phyloP scores from a whole-genome alignment of 2,113 vertebrate genomes.

The Psammodynastes pulverulentus region DNA sequence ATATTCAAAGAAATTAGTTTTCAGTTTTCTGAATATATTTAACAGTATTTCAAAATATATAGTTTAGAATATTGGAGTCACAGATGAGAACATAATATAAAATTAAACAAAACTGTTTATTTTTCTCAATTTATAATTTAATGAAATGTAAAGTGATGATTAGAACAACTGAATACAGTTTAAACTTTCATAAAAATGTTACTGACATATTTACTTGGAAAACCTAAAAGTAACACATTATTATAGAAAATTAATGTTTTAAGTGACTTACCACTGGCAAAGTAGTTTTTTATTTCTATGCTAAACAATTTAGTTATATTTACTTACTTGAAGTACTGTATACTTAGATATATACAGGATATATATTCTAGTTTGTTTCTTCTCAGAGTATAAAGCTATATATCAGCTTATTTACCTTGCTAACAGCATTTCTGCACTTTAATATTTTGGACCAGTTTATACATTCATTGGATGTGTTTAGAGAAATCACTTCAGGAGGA shows the following conservation, averaged over 20 bases:
- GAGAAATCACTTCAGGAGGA: not conserved
- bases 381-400: not conserved
- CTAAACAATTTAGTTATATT: not conserved
- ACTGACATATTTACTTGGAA: not conserved
- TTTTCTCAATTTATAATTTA: not conserved
- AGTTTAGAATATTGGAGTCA: not conserved
- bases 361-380: not conserved
- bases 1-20: not conserved
- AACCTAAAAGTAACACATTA: not conserved
- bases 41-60: not conserved
- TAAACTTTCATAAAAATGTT: not conserved
- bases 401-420: not conserved
- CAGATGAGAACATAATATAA: not conserved
- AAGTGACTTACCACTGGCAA: not conserved
- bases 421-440: not conserved
- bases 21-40: not conserved
- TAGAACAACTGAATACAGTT: not conserved
- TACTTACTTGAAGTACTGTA: not conserved
- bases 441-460: not conserved
- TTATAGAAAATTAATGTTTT: not conserved
- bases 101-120: not conserved
- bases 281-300: not conserved
- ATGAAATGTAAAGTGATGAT: not conserved
- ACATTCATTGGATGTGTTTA: not conserved
- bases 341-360: not conserved